A percentile compares a stretch with the other conserved stretches of the same genome.
phyloP scores from a whole-genome alignment of 2,888 invertebrate species.

The Aleiodes leptofemur region DNA sequence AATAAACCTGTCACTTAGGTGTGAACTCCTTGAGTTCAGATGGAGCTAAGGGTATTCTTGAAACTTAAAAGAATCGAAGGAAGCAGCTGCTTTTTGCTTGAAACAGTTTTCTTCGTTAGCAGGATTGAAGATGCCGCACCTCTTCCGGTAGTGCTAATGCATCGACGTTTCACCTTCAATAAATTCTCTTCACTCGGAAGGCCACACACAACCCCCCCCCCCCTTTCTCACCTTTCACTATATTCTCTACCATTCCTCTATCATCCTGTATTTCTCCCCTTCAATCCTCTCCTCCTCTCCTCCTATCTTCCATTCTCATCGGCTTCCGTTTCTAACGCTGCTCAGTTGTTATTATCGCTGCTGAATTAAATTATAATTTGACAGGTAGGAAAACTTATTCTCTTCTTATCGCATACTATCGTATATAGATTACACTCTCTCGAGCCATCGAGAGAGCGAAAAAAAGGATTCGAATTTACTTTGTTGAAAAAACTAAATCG shows the following conservation, averaged over 20 bases:
- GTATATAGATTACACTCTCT: slow-evolving; percentile 18
- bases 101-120: slow-evolving; percentile 41
- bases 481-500: too few relatives aligned
- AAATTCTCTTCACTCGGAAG: slow-evolving; percentile 58
- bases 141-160: slow-evolving; percentile 66
- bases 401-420: neutral
- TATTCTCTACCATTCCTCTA: slow-evolving; percentile 9
- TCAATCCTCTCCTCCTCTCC: neutral
- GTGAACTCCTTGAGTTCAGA: too few relatives aligned
- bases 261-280: slow-evolving; percentile 10
- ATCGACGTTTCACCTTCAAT: slow-evolving; percentile 66
- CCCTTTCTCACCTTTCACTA: slow-evolving; percentile 6
- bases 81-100: slow-evolving; percentile 5
- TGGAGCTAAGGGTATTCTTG: neutral
- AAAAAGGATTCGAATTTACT: too few relatives aligned
- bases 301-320: slow-evolving; percentile 24
- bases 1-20: too few relatives aligned
- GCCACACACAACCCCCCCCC: neutral
- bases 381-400: slow-evolving; percentile 54
- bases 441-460: too few relatives aligned
- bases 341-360: slow-evolving; percentile 56
- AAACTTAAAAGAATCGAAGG: slow-evolving; percentile 24
- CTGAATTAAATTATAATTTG: slow-evolving; percentile 65
- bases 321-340: slow-evolving; percentile 48
- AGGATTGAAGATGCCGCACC: slow-evolving; percentile 55